phyloP scores from a whole-genome alignment of 2,797 vertebrate species.

The Spinus olivaceus region DNA sequence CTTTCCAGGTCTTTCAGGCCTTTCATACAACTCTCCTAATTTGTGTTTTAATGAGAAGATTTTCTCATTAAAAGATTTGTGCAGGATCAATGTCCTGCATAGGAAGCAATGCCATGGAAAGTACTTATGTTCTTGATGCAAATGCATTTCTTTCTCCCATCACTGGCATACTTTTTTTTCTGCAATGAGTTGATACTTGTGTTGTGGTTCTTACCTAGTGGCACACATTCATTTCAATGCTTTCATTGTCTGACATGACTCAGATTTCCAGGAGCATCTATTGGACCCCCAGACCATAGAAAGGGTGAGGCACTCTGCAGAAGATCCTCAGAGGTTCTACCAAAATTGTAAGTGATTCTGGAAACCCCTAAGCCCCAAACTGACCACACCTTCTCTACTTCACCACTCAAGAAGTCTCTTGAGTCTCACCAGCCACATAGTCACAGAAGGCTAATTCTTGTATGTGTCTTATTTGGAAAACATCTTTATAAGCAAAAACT shows the following conservation, averaged over 20 bases:
- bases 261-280: not conserved
- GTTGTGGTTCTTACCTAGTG: not conserved
- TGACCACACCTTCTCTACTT: not conserved
- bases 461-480: not conserved
- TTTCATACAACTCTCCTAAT: not conserved
- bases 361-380: not conserved
- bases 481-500: not conserved
- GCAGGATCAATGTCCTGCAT: not conserved
- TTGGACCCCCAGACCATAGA: not conserved
- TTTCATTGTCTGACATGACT: not conserved
- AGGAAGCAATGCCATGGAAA: not conserved
- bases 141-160: not conserved
- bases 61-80: not conserved
- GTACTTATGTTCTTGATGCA: not conserved
- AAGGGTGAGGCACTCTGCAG: not conserved
- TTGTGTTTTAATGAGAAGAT: not conserved
- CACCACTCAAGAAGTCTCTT: not conserved
- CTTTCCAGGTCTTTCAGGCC: not conserved
- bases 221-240: not conserved
- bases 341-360: not conserved
- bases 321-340: not conserved
- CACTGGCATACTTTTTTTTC: not conserved
- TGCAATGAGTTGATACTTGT: not conserved
- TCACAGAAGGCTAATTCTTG: not conserved
- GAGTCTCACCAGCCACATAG: not conserved